Conservation (phyloP, 2,113 vertebrate genomes). For the Siphamia tubifer region DNA sequence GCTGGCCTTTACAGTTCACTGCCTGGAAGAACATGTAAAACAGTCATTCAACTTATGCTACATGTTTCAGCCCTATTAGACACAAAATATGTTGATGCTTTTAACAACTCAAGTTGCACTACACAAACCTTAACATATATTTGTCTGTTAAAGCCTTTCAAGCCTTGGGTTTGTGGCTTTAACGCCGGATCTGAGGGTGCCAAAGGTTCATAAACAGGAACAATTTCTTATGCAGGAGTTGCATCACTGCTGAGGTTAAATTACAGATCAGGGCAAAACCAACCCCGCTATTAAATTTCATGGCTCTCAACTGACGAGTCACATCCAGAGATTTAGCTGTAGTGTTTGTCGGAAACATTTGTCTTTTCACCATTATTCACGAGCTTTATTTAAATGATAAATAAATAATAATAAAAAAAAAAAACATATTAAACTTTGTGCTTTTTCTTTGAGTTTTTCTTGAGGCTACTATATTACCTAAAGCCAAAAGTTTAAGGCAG, state of each 20-base stretch:
- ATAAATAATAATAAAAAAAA: no score
- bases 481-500: no score
- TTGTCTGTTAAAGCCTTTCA: neutral
- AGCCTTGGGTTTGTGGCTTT: slow-evolving; percentile 12
- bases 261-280: neutral
- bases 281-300: neutral
- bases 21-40: slow-evolving; percentile 79
- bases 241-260: neutral
- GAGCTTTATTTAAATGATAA: no score
- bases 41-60: neutral
- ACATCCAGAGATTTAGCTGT: neutral
- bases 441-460: no score
- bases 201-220: slow-evolving; percentile 6
- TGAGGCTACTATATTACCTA: no score
- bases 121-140: neutral
- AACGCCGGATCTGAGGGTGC: neutral
- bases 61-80: neutral
- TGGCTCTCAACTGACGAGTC: neutral
- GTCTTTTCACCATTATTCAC: neutral
- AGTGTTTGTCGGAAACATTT: neutral
- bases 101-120: neutral
- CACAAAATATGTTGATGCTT: neutral
- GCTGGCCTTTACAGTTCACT: slow-evolving; percentile 94
- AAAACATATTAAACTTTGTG: no score
- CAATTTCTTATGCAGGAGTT: neutral